phyloP scores from a whole-genome alignment of 2,888 invertebrate species.

The Diadromus collaris region DNA sequence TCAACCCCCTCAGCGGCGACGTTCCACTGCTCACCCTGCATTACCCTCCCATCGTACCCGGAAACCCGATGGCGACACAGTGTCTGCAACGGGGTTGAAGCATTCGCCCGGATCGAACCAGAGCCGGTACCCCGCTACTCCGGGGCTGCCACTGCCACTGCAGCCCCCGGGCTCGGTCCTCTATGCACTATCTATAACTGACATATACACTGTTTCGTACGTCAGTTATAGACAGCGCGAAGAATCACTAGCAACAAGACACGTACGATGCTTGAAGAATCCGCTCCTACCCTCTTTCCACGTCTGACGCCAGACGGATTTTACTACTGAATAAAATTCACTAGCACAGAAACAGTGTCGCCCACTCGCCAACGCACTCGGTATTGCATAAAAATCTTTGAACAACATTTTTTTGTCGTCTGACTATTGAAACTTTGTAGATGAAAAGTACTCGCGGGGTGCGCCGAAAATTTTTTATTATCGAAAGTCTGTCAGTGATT shows the following conservation, averaged over 20 bases:
- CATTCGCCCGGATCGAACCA: constrained; percentile 45
- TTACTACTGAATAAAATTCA: constrained; percentile 31
- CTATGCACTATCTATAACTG: constrained; percentile 7
- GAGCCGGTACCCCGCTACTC: neutral
- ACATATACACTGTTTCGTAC: neutral
- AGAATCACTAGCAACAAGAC: neutral
- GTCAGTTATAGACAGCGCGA: neutral
- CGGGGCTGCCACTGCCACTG: constrained; percentile 3
- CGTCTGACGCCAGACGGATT: constrained; percentile 29
- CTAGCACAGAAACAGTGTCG: neutral
- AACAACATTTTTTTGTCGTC: neutral
- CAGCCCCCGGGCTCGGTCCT: neutral
- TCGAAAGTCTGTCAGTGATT: neutral
- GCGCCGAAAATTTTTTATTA: neutral
- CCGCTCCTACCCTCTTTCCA: neutral
- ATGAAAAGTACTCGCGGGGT: too few relatives aligned
- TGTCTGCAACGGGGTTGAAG: constrained; percentile 59
- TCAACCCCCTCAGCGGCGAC: constrained; percentile 52
- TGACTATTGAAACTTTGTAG: too few relatives aligned
- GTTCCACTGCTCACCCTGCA: constrained; percentile 26
- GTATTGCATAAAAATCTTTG: neutral
- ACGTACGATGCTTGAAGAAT: neutral
- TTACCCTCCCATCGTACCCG: constrained; percentile 11
- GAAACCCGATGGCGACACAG: constrained; percentile 62
- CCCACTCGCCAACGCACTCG: neutral